Evolutionary conservation across 1,140 invertebrate species (phyloP), one percentile per base, ranked within the genome.

Genomic region (Pomphorhynchus laevis): DNA sequence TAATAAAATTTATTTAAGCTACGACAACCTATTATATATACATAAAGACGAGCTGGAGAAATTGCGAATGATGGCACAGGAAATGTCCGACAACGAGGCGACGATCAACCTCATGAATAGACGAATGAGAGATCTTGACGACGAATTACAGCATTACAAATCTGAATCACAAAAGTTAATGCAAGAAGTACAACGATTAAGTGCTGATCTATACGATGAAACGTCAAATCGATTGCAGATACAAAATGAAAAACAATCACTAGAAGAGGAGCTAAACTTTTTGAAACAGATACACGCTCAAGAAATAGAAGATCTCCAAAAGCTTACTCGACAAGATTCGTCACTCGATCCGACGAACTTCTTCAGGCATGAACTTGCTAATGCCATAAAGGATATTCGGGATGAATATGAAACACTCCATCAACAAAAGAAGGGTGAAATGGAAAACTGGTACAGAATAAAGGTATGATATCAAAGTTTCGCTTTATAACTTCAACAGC

Each of bases 181-280:
- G 11, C 29, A 23, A 4, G 41, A 42, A 29, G 17, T 37, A 12
- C 34, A 37, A 35, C n/a, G 17, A 12, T 14, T 37, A 16, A 21
- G 25, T 1, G 18, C 31, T 17, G 25, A 42, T 16, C 22, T 42
- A 22, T 24, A 42, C 24, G 9, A 36, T 33, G 41, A 42, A 38
- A 37, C 24, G 3, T 12, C 20, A 2, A 17, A 36, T 24, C 17
- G 41, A 16, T 6, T 42, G 11, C 16, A 24, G 3, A 2, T 42
- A 5, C 34, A 42, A 31, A 27, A 21, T 22, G 20, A 42, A 21
- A 42, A 42, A 17, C 41, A 42, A n/a, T 20, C 4, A 11, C 17
- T 42, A 17, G 18, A 42, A 38, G 34, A 42, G 18, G 41, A 42
- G 24, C 22, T 42, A 4, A 5, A 24, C 14, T 16, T 42, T 16